Percentiles rank a stretch among this genome's conserved stretches.
Conservation (phyloP, 2,113 vertebrate genomes). For the Todiramphus chloris region DNA sequence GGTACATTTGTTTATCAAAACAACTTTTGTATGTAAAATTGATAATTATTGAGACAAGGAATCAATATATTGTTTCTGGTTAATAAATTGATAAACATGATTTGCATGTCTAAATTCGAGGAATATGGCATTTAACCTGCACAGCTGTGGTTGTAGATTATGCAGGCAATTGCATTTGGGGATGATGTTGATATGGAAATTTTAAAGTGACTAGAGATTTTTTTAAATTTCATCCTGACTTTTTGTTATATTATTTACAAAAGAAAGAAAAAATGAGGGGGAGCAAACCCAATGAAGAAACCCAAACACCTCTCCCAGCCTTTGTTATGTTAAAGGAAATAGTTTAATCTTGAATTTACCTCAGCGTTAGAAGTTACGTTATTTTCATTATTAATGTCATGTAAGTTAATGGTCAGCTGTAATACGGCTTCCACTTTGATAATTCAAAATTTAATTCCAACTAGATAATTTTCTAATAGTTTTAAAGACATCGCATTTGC, state of each 20-base stretch:
- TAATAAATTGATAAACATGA: not conserved
- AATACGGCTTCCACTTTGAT: not conserved
- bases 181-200: not conserved
- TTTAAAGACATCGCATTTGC: not conserved
- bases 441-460: not conserved
- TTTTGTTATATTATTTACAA: not conserved
- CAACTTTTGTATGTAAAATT: not conserved
- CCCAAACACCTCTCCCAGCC: no score
- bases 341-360: not conserved
- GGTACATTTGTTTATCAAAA: not conserved
- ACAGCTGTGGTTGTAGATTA: not conserved
- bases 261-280: not conserved
- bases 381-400: not conserved
- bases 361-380: not conserved
- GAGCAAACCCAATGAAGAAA: not conserved
- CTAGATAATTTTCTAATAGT: not conserved
- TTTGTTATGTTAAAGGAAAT: not conserved
- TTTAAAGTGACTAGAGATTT: not conserved
- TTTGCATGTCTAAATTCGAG: not conserved
- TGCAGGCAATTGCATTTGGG: not conserved
- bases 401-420: not conserved
- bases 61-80: not conserved
- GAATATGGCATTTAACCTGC: constrained; percentile 1
- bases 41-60: not conserved
- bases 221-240: not conserved